Evolutionary conservation across 2,797 vertebrate species (phyloP), one percentile per base, ranked within the genome.

Genomic region (Leptodactylus fallax): DNA sequence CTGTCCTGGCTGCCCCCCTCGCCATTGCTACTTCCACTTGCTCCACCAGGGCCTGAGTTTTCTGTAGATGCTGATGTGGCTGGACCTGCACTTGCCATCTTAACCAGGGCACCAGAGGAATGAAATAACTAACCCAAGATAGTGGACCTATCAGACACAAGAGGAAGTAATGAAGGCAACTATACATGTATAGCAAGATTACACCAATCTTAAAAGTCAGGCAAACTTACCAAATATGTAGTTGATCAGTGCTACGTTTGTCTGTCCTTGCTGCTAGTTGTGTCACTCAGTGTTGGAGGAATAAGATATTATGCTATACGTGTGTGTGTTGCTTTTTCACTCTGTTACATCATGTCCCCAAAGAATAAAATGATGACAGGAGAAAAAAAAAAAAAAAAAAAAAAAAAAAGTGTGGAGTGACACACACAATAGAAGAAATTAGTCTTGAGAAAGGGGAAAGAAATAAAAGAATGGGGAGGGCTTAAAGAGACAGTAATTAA

Each of bases 1-100:
- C 98, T 98, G 94, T 99, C 98, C 93, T 98, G 98, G 77, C 92
- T 95, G 23, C 94, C 87, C 0, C 90, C 93, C 65, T 99, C 98
- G 2, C 96, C 95, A n/a, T 94, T 78, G 17, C 94, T 94, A 2
- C 94, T 95, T 1, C 95, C 93, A 55, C 95, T 96, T 87, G 96
- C 93, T 3, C 97, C 95, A 55, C 94, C 95, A 16, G 94, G 91
- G 56, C 92, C 95, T 86, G 94, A 95, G 91, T 55, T 95, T 90
- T 97, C 97, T 0, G 96, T 90, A n/a, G 96, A 94, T 0, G 96
- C 63, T 83, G 96, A 94, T 71, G 96, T 88, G 0, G 94, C 92
- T 45, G 95, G 87, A 85, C 95, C 94, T 91, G 95, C 95, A 92
- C 93, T 95, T 21, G 95, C 95, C 95, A 96, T 96, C 60, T 81